Percentiles rank a stretch among this genome's conserved stretches.
Conservation (phyloP, 2,888 invertebrate genomes). For the Orgyia antiqua region DNA sequence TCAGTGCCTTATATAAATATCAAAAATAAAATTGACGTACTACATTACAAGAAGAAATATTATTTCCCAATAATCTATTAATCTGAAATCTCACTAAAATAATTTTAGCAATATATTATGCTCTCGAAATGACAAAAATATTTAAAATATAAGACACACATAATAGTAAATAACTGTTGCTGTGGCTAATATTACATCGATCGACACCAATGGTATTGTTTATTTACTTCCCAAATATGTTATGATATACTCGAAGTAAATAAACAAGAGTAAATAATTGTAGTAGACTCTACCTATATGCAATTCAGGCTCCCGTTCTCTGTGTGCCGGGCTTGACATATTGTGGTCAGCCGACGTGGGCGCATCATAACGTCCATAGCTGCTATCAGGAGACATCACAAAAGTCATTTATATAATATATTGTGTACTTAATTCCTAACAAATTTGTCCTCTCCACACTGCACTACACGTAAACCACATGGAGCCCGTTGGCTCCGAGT, state of each 20-base stretch:
- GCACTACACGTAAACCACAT: constrained; percentile 70
- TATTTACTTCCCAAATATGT: too few relatives aligned
- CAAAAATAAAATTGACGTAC: too few relatives aligned
- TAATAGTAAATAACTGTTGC: too few relatives aligned
- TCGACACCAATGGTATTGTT: too few relatives aligned
- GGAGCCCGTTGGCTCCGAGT: constrained; percentile 36
- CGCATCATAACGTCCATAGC: constrained; percentile 75
- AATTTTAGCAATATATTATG: too few relatives aligned
- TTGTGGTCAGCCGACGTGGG: constrained; percentile 74
- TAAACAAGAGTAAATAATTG: constrained; percentile 10
- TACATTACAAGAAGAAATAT: too few relatives aligned
- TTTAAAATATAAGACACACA: too few relatives aligned
- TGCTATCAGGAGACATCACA: constrained; percentile 85
- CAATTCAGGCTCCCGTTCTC: constrained; percentile 82
- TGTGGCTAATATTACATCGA: too few relatives aligned
- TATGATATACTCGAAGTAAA: constrained; percentile 14
- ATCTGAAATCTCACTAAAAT: too few relatives aligned
- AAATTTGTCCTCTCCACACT: constrained; percentile 56
- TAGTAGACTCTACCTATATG: constrained; percentile 80
- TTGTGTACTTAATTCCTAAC: constrained; percentile 44
- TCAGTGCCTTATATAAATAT: too few relatives aligned
- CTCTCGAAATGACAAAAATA: too few relatives aligned
- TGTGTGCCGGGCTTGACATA: constrained; percentile 60
- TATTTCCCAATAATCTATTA: too few relatives aligned
- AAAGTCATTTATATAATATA: constrained; percentile 46